Base-by-base conservation (phyloP, 2,113 vertebrate species). In the Leucopternis melanops region DNA sequence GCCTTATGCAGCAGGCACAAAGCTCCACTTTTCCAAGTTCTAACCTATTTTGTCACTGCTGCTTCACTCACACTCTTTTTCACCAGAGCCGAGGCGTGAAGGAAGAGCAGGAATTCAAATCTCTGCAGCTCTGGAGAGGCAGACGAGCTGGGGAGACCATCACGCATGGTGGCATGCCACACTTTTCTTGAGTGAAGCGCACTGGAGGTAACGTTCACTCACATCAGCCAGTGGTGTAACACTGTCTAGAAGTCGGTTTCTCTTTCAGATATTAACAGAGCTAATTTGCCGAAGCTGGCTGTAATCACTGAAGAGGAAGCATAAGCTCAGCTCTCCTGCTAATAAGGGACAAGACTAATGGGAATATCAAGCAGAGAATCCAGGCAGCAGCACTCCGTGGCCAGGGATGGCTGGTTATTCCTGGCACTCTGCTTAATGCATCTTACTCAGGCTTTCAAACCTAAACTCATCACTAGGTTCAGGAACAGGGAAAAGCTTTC, bases 111-210 rank as follows among this genome's bases (percentile, higher is more conserved):
- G 57, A 85, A 69, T 78, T 79, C 52, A 63, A 67, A 63, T 13
- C n/a, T 62, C 36, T 66, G 57, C 44, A 67, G 78, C 42, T 5
- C 1, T 11, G 32, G 52, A 61, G 69, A 87, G 81, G 36, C 0
- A 0, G 40, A 29, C 0, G 4, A 81, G 61, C 18, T 5, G 2
- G 26, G 58, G 17, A 65, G 27, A 85, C 34, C 4, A 8, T 44
- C 55, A 36, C 3, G 2, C 19, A 2, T 0, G 0, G 44, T 21
- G 17, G 42, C 40, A 22, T 5, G 21, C 29, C 59, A 26, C 0
- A 0, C 6, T 82, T 31, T n/a, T 62, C 45, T 20, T 2, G 2
- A 96, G 66, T 11, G 2, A n/a, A 81, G 81, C 69, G 59, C 81
- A 71, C 42, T 3, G 18, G 31, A 70, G 55, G 81, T 31, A 87